phyloP scores from a whole-genome alignment of 1,140 invertebrate species.

The Caenorhabditis briggsae region DNA sequence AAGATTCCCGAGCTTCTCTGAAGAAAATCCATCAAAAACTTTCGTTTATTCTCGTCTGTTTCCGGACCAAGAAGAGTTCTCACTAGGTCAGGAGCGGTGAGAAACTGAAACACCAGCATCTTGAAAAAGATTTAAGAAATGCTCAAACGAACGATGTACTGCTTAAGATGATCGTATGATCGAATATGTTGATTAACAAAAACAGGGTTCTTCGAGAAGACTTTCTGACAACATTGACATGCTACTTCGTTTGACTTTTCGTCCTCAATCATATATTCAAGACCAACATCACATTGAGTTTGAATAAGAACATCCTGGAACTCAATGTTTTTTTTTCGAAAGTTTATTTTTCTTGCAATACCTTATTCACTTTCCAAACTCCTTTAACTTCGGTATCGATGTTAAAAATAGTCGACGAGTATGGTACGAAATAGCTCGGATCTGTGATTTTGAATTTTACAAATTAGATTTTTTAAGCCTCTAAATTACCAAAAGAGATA shows the following conservation, averaged over 20 bases:
- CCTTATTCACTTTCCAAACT: conserved; percentile 23
- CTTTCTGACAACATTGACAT: conserved; percentile 14
- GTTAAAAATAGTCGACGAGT: not conserved
- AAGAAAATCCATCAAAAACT: conserved; percentile 26
- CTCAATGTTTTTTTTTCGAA: not conserved
- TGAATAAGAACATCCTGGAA: not conserved
- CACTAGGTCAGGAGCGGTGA: not conserved
- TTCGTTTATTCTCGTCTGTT: not conserved
- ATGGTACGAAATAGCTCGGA: conserved; percentile 12
- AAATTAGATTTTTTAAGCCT: not conserved
- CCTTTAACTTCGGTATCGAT: conserved; percentile 14
- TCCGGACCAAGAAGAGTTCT: conserved; percentile 20
- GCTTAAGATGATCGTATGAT: conserved; percentile 16
- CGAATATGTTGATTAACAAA: conserved; percentile 37
- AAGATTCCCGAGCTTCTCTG: not conserved
- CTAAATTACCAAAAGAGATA: not conserved
- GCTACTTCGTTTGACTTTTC: not conserved
- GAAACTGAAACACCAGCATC: not conserved
- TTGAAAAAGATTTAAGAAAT: not conserved
- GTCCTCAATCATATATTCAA: conserved; percentile 29
- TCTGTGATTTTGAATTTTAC: not conserved
- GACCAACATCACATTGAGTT: conserved; percentile 34
- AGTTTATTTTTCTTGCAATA: not conserved
- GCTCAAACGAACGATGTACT: conserved; percentile 15
- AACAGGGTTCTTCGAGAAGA: conserved; percentile 10